Evolutionary conservation across 2,888 invertebrate species (phyloP).

Genomic region (Gasteruption jaculator): DNA sequence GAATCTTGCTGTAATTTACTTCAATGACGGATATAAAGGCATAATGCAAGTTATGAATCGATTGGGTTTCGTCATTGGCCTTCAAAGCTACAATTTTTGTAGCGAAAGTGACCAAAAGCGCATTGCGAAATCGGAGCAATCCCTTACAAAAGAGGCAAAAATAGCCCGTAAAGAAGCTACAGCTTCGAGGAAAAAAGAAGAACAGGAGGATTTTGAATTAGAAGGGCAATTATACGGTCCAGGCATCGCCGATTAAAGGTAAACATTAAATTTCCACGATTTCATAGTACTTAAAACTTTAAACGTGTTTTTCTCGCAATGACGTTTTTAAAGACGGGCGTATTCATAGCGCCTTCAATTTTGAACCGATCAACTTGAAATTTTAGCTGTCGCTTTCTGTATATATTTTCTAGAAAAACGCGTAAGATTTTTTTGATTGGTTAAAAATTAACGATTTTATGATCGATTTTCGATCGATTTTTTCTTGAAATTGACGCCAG

Average conservation of each 20-base stretch:
- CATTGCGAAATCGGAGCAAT: neutral
- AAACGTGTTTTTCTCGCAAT: constrained; percentile 1
- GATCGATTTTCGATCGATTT: no score
- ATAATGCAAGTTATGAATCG: neutral
- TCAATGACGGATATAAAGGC: constrained; percentile 1
- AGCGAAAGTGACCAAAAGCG: neutral
- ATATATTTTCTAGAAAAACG: no score
- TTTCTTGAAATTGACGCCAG: no score
- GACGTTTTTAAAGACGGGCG: neutral
- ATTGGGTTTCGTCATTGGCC: neutral
- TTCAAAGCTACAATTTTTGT: neutral
- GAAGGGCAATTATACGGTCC: neutral
- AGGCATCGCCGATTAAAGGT: neutral
- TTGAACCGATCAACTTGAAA: no score
- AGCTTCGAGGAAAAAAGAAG: neutral
- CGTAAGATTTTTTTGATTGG: no score
- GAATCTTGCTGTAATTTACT: neutral
- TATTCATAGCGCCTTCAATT: neutral
- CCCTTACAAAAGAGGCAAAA: neutral
- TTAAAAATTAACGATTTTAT: no score
- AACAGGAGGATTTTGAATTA: neutral
- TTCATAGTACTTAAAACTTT: neutral
- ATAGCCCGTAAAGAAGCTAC: neutral
- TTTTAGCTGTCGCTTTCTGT: no score
- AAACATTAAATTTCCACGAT: neutral